Evolutionary conservation across 1,140 invertebrate genomes (phyloP).

Genomic region (Pectinophora gossypiella): DNA sequence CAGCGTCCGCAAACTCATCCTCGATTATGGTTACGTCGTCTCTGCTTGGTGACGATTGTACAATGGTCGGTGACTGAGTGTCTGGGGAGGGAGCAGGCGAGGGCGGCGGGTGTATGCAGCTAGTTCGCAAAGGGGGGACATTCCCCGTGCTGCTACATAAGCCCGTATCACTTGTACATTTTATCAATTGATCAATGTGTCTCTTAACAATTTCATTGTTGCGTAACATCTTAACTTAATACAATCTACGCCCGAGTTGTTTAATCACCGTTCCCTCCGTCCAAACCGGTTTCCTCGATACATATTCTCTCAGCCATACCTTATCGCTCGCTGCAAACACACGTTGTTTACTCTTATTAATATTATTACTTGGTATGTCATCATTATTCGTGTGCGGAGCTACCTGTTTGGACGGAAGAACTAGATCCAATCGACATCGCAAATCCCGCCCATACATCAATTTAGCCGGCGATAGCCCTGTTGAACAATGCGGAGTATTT

Average conservation of each 20-base stretch:
- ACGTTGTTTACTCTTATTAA: neutral
- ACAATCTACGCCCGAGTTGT: neutral
- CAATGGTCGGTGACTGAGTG: too few relatives aligned
- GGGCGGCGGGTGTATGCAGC: too few relatives aligned
- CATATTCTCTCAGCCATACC: neutral
- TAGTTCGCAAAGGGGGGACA: too few relatives aligned
- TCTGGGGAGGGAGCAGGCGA: too few relatives aligned
- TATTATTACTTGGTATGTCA: too few relatives aligned
- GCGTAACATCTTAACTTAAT: neutral
- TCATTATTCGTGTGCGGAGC: too few relatives aligned
- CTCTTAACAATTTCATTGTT: neutral
- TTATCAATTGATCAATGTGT: neutral
- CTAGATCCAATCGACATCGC: neutral
- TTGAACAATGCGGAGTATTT: neutral
- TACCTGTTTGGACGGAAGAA: neutral
- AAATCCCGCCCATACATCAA: slow-evolving; percentile 4
- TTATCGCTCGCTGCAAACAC: neutral
- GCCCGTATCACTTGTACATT: neutral
- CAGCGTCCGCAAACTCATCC: too few relatives aligned
- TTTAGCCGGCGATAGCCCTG: slow-evolving; percentile 1
- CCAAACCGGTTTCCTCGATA: neutral
- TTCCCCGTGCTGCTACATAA: too few relatives aligned
- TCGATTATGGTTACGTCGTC: too few relatives aligned
- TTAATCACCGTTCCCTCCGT: neutral
- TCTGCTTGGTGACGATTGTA: too few relatives aligned